Percentiles rank a stretch among this genome's conserved stretches.
Evolutionary conservation across 1,140 invertebrate genomes (phyloP).

Genomic region (Pseudomyrmex pallidus): DNA sequence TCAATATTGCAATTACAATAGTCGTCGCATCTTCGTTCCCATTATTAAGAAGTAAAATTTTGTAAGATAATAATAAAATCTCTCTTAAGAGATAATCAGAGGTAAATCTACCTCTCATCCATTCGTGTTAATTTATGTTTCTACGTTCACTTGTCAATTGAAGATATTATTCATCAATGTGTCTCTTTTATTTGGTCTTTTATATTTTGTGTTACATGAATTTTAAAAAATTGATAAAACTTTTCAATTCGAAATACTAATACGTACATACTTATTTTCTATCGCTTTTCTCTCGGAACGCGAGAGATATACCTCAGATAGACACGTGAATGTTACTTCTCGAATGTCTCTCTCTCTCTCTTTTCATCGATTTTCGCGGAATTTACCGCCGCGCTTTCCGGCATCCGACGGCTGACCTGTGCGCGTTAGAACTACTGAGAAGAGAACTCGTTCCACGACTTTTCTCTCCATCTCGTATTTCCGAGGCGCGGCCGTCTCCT

Average conservation of each 20-base stretch:
- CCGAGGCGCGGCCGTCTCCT: constrained; percentile 51
- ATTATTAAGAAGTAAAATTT: constrained; percentile 5
- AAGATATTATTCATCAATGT: not conserved
- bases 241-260: not conserved
- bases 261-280: not conserved
- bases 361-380: constrained; percentile 51
- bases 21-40: constrained; percentile 13
- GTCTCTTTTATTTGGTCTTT: no score
- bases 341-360: constrained; percentile 12
- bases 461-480: constrained; percentile 65
- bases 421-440: constrained; percentile 62
- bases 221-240: no score
- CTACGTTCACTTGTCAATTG: not conserved
- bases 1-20: constrained; percentile 31
- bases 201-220: no score
- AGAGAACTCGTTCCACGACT: constrained; percentile 61
- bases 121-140: not conserved
- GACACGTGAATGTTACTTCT: constrained; percentile 11
- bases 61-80: constrained; percentile 11
- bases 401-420: constrained; percentile 37
- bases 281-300: constrained; percentile 2
- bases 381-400: constrained; percentile 21
- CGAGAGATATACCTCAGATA: not conserved
- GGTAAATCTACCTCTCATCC: not conserved
- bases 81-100: not conserved